These are phyloP conservation scores for Drosophila neonasuta DNA, from an alignment of 2,888 invertebrate genomes.

Conservation along the genomic window DNA sequence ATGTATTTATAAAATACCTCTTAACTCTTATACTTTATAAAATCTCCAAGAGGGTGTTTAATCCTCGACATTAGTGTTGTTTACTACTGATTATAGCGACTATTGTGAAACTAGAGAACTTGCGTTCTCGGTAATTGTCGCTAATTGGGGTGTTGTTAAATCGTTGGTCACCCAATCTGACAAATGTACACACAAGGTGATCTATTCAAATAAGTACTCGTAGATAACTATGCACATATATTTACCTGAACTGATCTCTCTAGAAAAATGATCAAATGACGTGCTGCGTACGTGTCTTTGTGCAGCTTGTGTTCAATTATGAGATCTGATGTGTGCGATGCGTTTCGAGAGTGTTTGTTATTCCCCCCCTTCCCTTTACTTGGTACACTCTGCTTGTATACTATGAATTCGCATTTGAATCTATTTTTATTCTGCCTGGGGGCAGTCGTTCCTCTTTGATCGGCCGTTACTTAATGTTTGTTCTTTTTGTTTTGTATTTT, in stretches of 20 bases:
- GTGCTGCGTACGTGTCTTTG: background rate
- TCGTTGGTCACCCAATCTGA: background rate
- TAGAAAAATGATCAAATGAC: background rate
- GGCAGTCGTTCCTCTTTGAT: constrained; percentile 28
- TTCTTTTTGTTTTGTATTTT: constrained; percentile 24
- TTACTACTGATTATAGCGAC: constrained; percentile 8
- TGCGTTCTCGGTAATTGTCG: constrained; percentile 2
- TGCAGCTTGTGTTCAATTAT: constrained; percentile 11
- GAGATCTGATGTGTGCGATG: constrained; percentile 12
- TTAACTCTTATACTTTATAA: too few relatives aligned
- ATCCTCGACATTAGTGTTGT: too few relatives aligned
- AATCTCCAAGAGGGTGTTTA: background rate
- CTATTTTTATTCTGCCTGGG: constrained; percentile 47
- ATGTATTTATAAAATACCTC: too few relatives aligned
- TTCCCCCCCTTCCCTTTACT: constrained; percentile 8
- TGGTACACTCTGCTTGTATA: background rate
- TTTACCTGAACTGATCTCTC: background rate
- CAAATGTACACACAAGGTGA: constrained; percentile 5
- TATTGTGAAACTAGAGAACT: constrained; percentile 3
- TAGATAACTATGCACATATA: background rate
- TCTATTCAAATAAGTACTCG: background rate
- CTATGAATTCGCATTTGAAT: constrained; percentile 11
- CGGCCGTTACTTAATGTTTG: constrained; percentile 34
- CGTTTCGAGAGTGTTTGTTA: constrained; percentile 12
- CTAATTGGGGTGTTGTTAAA: constrained; percentile 14